phyloP scores from a whole-genome alignment of 1,140 invertebrate species.

The Drosophila repletoides region DNA sequence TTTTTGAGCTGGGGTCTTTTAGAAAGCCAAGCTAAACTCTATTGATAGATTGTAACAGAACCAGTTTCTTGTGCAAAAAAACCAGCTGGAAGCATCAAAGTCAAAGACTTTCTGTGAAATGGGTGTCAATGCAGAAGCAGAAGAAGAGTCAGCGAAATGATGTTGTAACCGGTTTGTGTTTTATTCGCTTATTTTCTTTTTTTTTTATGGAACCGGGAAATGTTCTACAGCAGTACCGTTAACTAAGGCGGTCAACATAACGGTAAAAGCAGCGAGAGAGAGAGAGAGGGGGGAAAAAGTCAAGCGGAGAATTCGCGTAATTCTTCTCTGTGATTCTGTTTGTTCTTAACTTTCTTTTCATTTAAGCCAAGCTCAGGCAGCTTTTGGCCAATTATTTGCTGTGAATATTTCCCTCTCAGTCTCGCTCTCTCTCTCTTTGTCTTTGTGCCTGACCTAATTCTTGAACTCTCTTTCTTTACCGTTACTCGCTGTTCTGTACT shows the following conservation, averaged over 20 bases:
- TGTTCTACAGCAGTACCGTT: conserved; percentile 58
- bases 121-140: conserved; percentile 61
- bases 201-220: conserved; percentile 4
- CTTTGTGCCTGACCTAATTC: conserved; percentile 63
- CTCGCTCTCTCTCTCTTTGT: neutral
- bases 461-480: conserved; percentile 43
- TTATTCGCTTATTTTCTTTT: no score
- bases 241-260: conserved; percentile 75
- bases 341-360: conserved; percentile 66
- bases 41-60: no score
- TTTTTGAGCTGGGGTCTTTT: neutral
- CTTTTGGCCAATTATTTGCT: conserved; percentile 71
- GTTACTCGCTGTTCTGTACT: conserved; percentile 27
- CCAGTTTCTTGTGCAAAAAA: conserved; percentile 18
- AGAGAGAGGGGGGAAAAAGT: neutral
- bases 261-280: conserved; percentile 38
- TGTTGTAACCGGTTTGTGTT: no score
- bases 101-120: conserved; percentile 37
- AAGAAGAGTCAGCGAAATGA: no score
- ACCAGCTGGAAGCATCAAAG: conserved; percentile 7
- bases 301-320: neutral
- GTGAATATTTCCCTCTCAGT: conserved; percentile 51
- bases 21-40: no score
- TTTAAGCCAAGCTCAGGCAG: conserved; percentile 38
- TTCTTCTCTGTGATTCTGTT: conserved; percentile 13